Percentiles rank a stretch among this genome's conserved stretches.
Conservation (phyloP, 2,888 invertebrate species). For the Drosophila neonasuta region DNA sequence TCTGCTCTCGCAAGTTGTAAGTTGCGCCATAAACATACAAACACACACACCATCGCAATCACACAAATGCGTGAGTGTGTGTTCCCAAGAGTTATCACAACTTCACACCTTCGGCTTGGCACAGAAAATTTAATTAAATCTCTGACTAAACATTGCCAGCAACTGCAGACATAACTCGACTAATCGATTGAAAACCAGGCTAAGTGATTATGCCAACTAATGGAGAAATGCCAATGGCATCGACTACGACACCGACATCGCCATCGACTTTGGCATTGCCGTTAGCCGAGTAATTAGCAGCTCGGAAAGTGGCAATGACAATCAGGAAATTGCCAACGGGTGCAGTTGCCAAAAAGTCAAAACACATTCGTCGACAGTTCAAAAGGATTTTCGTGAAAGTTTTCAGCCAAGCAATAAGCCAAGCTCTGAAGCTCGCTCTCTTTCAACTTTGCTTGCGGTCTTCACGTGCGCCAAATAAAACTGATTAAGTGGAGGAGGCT, state of each 20-base stretch:
- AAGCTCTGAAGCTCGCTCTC: neutral
- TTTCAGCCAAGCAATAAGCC: constrained; percentile 10
- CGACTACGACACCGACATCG: constrained; percentile 3
- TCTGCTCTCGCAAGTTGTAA: constrained; percentile 61
- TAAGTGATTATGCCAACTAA: constrained; percentile 5
- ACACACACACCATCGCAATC: constrained; percentile 12
- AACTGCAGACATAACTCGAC: neutral
- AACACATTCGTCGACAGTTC: neutral
- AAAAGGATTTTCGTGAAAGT: constrained; percentile 2
- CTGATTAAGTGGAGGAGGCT: constrained; percentile 62
- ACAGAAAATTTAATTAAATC: constrained; percentile 28
- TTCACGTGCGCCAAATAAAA: constrained; percentile 50
- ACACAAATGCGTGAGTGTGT: constrained; percentile 5
- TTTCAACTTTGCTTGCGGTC: neutral
- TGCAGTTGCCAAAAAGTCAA: constrained; percentile 27
- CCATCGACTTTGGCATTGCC: neutral
- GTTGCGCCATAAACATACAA: constrained; percentile 45
- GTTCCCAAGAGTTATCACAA: constrained; percentile 4
- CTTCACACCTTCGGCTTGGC: constrained; percentile 1
- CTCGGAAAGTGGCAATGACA: constrained; percentile 42
- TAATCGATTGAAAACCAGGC: constrained; percentile 1
- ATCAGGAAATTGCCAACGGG: constrained; percentile 52
- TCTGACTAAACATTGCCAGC: neutral
- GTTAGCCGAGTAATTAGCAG: constrained; percentile 41
- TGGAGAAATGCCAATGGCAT: neutral